Conservation (phyloP, 2,797 vertebrate species). For the Mallotus villosus region DNA sequence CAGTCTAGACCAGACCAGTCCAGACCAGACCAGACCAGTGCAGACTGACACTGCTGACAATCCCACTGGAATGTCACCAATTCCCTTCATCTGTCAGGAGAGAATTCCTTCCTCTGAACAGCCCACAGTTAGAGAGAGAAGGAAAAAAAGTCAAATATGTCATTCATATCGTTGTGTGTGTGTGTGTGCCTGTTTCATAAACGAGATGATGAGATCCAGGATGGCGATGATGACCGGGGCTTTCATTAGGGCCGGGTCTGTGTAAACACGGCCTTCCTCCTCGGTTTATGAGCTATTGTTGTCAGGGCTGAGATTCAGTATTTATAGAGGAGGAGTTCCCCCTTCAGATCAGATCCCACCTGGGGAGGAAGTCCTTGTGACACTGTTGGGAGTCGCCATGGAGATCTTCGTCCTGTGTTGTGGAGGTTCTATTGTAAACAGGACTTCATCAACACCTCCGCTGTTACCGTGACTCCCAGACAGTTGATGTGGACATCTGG, state of each 20-base stretch:
- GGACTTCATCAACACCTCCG: conserved; percentile 58
- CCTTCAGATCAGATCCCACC: conserved; percentile 77
- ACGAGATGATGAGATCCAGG: conserved; percentile 48
- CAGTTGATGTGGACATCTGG: conserved; percentile 41
- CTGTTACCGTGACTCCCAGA: conserved; percentile 61
- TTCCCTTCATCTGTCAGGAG: conserved; percentile 51
- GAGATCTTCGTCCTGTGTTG: conserved; percentile 47
- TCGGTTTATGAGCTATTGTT: conserved; percentile 76
- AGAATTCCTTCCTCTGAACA: conserved; percentile 45
- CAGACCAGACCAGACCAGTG: conserved; percentile 52
- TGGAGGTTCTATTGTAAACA: conserved; percentile 61
- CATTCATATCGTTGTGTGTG: neutral
- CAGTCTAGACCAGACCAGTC: conserved; percentile 14
- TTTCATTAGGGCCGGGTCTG: conserved; percentile 67
- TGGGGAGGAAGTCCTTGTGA: conserved; percentile 69
- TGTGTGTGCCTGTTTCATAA: neutral
- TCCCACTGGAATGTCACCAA: conserved; percentile 67
- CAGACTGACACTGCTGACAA: conserved; percentile 56
- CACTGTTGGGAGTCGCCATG: conserved; percentile 35
- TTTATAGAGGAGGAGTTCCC: conserved; percentile 74
- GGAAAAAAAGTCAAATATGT: conserved; percentile 17
- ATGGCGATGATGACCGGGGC: conserved; percentile 52
- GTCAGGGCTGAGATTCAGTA: conserved; percentile 68
- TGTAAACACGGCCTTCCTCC: conserved; percentile 68
- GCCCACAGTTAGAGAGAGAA: conserved; percentile 25